Base-by-base conservation (phyloP, 1,140 invertebrate genomes). In the Drosophila littoralis region DNA sequence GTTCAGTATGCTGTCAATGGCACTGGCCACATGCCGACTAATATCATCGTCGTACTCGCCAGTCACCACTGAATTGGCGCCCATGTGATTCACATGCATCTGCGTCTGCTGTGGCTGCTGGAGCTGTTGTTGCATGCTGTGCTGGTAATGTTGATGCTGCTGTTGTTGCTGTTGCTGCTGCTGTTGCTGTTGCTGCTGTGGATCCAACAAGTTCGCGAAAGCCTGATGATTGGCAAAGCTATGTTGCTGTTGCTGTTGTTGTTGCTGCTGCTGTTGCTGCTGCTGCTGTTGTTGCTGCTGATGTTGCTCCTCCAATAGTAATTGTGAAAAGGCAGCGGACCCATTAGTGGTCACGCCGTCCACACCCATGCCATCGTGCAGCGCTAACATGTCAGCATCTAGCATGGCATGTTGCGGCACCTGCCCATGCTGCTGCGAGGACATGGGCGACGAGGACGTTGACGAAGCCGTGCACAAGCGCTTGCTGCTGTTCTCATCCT, bases 1-100 rank as follows among this genome's bases (percentile, higher is more conserved):
- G 92, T 96, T 96, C 32, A 96, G 93, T 79, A 96, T 96, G 81
- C 95, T 96, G 81, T 96, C 95, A 61, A 96, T 96, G 52, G 96
- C 96, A 72, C 95, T 95, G 90, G 96, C 95, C 42, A 96, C 95
- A 86, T 96, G 96, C 8, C 95, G 95, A 64, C 95, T 95, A 46
- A 96, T 95, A 69, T 95, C 94, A 67, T 94, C 94, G 70, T 95
- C 95, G 51, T 91, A 92, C 50, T 92, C 85, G 36, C 89, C 79
- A 0, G 77, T 69, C 28, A 76, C 60, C 35, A 80, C 73, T 35
- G 82, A 60, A 1, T 59, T 51, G 42, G 58, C 77, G 7, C 67
- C 75, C 67, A 77, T 75, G 61, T 86, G 83, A 55, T 74, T 81
- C 0, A 82, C 72, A 50, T 89, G 82, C 57, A 88, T 82, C 90